Conservation (phyloP, 2,888 invertebrate species). For the Orgyia antiqua region DNA sequence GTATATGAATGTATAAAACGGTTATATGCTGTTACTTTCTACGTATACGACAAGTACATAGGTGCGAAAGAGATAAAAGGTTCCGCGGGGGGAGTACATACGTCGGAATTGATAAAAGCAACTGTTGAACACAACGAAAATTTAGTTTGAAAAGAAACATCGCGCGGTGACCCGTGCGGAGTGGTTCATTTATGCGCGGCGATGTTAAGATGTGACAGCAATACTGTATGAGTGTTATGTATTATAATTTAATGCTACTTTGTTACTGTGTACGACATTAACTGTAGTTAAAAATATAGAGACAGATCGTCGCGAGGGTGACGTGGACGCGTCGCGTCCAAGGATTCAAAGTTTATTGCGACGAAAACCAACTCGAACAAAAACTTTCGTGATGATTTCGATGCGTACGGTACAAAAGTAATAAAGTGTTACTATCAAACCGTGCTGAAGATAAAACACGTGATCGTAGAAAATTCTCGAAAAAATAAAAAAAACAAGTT, state of each 20-base stretch:
- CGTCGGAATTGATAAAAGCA: conserved; percentile 73
- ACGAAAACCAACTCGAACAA: conserved; percentile 57
- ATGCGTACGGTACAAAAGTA: conserved; percentile 41
- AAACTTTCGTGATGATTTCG: conserved; percentile 54
- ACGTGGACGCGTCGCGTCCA: conserved; percentile 65
- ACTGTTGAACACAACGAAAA: conserved; percentile 67
- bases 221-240: conserved; percentile 55
- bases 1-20: conserved; percentile 33
- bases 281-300: conserved; percentile 27
- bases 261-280: conserved; percentile 38
- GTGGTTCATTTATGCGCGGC: conserved; percentile 42
- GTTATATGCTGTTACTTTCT: conserved; percentile 46
- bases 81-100: conserved; percentile 50
- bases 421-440: conserved; percentile 48
- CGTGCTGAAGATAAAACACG: conserved; percentile 45
- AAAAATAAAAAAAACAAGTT: conserved; percentile 40
- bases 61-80: conserved; percentile 50
- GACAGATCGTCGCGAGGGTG: conserved; percentile 47
- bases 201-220: conserved; percentile 66
- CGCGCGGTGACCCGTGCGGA: conserved; percentile 43
- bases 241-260: conserved; percentile 41
- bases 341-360: conserved; percentile 68
- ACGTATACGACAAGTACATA: conserved; percentile 26
- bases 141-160: conserved; percentile 64
- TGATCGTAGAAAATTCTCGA: conserved; percentile 69